phyloP scores from a whole-genome alignment of 2,797 vertebrate genomes.

The Halcyon smyrnensis region DNA sequence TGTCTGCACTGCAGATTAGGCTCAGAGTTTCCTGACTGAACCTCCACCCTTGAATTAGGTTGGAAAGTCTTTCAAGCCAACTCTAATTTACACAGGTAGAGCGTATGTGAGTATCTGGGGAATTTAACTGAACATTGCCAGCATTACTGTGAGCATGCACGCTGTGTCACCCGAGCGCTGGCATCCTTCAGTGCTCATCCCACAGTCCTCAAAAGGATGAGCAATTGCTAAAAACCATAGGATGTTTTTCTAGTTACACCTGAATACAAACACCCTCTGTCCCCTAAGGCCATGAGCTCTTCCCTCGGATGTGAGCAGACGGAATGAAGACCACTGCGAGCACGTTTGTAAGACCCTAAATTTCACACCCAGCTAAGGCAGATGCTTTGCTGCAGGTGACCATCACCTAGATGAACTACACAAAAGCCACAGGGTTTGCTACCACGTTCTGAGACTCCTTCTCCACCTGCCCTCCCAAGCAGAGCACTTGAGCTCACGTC shows the following conservation, averaged over 20 bases:
- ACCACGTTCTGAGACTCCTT: neutral
- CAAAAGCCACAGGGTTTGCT: neutral
- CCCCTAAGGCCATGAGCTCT: neutral
- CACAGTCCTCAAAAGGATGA: neutral
- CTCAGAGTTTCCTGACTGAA: neutral
- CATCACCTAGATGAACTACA: neutral
- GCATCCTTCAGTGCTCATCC: neutral
- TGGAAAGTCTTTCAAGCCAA: neutral
- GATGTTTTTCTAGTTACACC: neutral
- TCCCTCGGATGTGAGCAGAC: neutral
- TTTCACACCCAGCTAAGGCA: neutral
- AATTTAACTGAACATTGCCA: neutral
- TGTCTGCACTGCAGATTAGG: neutral
- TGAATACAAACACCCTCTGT: neutral
- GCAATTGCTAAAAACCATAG: neutral
- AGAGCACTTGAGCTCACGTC: neutral
- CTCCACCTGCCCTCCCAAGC: neutral
- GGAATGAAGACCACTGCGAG: neutral
- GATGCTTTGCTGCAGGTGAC: neutral
- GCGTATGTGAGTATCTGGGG: neutral
- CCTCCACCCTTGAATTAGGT: neutral
- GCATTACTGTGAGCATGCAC: neutral
- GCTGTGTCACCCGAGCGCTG: neutral
- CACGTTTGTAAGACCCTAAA: neutral
- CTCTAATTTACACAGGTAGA: neutral